Conservation (phyloP, 2,113 vertebrate species). For the Erinaceus europaeus region DNA sequence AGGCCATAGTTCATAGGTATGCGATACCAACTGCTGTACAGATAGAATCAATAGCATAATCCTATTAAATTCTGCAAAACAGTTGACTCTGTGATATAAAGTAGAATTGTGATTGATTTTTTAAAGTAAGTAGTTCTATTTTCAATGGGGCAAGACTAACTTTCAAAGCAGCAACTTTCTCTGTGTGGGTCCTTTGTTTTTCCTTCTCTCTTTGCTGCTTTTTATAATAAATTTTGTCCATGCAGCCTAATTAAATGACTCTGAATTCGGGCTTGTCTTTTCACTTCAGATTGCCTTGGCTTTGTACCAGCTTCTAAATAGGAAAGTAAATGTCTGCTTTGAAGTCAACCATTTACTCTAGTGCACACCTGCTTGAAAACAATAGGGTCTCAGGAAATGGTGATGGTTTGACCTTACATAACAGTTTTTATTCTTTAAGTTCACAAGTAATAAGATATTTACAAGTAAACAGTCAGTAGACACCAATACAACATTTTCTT, state of each 20-base stretch:
- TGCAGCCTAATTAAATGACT: slow-evolving; percentile 44
- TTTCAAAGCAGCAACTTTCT: slow-evolving; percentile 36
- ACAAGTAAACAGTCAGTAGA: background rate
- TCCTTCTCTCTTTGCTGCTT: background rate
- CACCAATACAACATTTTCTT: background rate
- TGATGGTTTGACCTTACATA: background rate
- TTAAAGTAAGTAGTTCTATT: slow-evolving; percentile 72
- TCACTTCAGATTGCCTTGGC: slow-evolving; percentile 17
- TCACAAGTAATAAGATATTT: slow-evolving; percentile 14
- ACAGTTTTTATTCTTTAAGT: background rate
- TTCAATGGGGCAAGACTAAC: slow-evolving; percentile 58
- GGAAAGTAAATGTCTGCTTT: background rate
- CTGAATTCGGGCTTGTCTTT: slow-evolving; percentile 21
- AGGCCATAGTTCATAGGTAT: slow-evolving; percentile 72
- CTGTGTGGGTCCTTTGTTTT: background rate
- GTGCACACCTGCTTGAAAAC: background rate
- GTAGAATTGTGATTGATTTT: slow-evolving; percentile 81
- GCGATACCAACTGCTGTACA: slow-evolving; percentile 72
- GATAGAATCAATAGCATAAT: slow-evolving; percentile 83
- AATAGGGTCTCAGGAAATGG: background rate
- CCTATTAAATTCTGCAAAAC: slow-evolving; percentile 83
- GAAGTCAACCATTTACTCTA: background rate
- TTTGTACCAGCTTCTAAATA: background rate
- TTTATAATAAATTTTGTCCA: slow-evolving; percentile 25
- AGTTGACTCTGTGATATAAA: slow-evolving; percentile 79